Base-by-base conservation (phyloP, 2,888 invertebrate species). In the Heliconius cydno region DNA sequence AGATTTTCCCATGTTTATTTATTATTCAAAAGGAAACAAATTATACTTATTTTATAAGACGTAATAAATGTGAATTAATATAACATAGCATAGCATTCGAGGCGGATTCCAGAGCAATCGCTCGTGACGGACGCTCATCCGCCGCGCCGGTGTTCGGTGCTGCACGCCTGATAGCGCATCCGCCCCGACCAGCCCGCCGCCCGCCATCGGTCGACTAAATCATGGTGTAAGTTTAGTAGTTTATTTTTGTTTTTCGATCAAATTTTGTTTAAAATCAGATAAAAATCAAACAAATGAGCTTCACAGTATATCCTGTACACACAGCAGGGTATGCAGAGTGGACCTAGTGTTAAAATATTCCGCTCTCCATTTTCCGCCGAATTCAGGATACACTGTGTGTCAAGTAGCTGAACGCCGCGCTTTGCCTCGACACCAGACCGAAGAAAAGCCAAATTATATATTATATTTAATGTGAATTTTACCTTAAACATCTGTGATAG, bases 101-200 rank as follows among this genome's bases (percentile, higher is more conserved):
- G 72, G 65, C 88, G 88, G 89, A 93, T 93, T 90, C 91, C 91
- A 88, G 84, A 85, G 90, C 90, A 89, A 88, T 90, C 89, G 91
- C 89, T 90, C 88, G 90, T 77, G 85, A 85, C 90, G 92, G 92
- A 91, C 90, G 91, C 86, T 84, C 91, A 90, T 92, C 91, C 91
- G 92, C 85, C 85, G 70, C 65, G 65, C 28, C 65, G 74, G 72
- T 72, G 72, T 38, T 75, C 70, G 71, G 72, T 72, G 72, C 63
- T 65, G 75, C 75, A 41, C 75, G 75, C 75, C 75, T 73, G 67
- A 68, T 68, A 74, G 78, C 74, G 60, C 91, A 90, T 92, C 91
- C 78, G 78, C 66, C 63, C 34, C 65, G 74, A 79, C 75, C 75
- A 79, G 78, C 60, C 52, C 52, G 52, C 46, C 52, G 52, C 7